These are phyloP conservation scores for Pterostichus madidus DNA, from an alignment of 2,888 invertebrate species.

Conservation along the genomic window DNA sequence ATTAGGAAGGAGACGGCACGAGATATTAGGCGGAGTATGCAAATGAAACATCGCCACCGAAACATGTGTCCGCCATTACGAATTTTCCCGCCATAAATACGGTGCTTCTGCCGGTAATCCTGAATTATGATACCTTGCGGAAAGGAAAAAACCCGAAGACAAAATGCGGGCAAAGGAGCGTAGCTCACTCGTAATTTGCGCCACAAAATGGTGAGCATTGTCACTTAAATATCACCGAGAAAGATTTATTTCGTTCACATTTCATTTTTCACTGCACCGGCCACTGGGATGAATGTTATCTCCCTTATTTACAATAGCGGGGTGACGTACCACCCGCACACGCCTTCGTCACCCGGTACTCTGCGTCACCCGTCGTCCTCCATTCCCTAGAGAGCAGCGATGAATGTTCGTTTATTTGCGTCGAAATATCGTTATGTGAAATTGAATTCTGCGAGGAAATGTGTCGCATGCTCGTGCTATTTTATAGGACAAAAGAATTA, in stretches of 20 bases:
- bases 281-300: conserved; percentile 55
- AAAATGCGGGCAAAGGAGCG: conserved; percentile 40
- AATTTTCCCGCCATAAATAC: conserved; percentile 76
- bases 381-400: background rate
- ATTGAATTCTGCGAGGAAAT: conserved; percentile 32
- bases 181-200: conserved; percentile 49
- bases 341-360: no score
- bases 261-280: conserved; percentile 55
- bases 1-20: conserved; percentile 22
- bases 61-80: conserved; percentile 75
- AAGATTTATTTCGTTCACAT: conserved; percentile 59
- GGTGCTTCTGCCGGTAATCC: conserved; percentile 73
- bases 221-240: conserved; percentile 61
- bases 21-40: conserved; percentile 41
- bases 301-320: conserved; percentile 49
- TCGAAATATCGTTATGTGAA: conserved; percentile 49
- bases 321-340: background rate
- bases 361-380: background rate
- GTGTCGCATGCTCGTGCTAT: background rate
- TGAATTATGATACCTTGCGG: conserved; percentile 73
- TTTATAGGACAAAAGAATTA: background rate
- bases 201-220: conserved; percentile 42
- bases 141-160: conserved; percentile 54
- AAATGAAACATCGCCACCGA: conserved; percentile 61
- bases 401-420: conserved; percentile 41